These are phyloP conservation scores for Montipora capitata DNA, from an alignment of 92 coral and sea anemone species.

Conservation along the genomic window DNA sequence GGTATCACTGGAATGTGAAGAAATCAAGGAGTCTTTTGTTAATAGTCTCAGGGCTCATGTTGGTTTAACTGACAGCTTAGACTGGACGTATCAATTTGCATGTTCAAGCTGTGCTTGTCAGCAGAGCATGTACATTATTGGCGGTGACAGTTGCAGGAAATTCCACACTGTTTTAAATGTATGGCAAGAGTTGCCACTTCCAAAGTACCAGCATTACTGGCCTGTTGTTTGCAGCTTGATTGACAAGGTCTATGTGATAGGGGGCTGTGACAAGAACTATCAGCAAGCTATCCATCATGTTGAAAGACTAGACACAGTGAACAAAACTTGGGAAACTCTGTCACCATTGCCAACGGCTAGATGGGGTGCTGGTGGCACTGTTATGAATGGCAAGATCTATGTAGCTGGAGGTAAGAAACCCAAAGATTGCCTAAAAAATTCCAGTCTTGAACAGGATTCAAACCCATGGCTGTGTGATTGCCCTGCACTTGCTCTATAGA, in stretches of 20 bases:
- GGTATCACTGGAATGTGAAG: slow-evolving; percentile 39
- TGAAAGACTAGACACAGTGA: slow-evolving; percentile 43
- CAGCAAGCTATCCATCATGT: slow-evolving; percentile 43
- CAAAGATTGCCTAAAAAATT: no score
- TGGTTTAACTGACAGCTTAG: neutral
- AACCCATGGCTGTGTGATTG: no score
- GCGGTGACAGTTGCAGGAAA: slow-evolving; percentile 46
- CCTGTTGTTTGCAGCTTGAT: slow-evolving; percentile 67
- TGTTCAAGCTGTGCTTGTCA: slow-evolving; percentile 18
- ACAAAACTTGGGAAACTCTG: slow-evolving; percentile 41
- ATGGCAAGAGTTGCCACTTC: slow-evolving; percentile 50
- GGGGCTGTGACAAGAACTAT: slow-evolving; percentile 73
- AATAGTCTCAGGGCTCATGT: neutral
- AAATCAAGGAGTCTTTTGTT: slow-evolving; percentile 5
- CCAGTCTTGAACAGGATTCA: no score
- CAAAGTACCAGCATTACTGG: slow-evolving; percentile 55
- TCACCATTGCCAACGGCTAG: slow-evolving; percentile 56
- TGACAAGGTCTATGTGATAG: slow-evolving; percentile 63
- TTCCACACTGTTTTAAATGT: slow-evolving; percentile 18
- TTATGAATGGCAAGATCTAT: slow-evolving; percentile 51
- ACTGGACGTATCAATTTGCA: no score
- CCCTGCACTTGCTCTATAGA: no score
- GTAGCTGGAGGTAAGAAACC: slow-evolving; percentile 77
- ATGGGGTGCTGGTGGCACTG: slow-evolving; percentile 74
- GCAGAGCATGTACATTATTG: slow-evolving; percentile 60